Evolutionary conservation across 1,140 invertebrate genomes (phyloP), one percentile per base, ranked within the genome.

Genomic region (Drosophila grimshawi): DNA sequence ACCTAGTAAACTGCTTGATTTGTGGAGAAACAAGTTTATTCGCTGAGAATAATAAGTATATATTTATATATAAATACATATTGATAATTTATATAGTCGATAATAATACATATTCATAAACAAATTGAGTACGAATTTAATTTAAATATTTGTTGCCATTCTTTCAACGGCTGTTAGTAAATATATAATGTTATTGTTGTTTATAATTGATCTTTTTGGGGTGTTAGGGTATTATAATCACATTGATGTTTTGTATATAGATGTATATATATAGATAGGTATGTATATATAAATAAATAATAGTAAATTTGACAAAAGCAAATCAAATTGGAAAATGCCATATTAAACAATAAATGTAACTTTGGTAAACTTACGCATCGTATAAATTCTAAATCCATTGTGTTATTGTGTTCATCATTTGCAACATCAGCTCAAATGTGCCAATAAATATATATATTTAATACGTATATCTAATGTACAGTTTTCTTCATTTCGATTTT

Each of bases 311-410:
- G 74, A 79, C 45, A 45, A 57, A 19, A 67, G 78, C 61, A 70
- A 63, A 75, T 64, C 49, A 56, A 19, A 71, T 39, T 76, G 71
- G 64, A 72, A 81, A 81, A 79, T 78, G 79, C 70, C 59, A 81
- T 78, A 74, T 19, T 19, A 76, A 52, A 60, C 67, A 68, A 77
- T 71, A 79, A 72, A 74, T 88, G 83, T 88, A 88, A 89, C 83
- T 88, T 88, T 88, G 83, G 83, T 88, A 82, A 69, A 69, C 85
- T 88, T 88, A 89, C 77, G 72, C 85, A 80, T 69, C 79, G 76
- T 88, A 86, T 86, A 86, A 88, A 86, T 86, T 86, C 82, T 88
- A 86, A 67, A 74, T 78, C 27, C 27, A 69, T 70, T 63, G 53
- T 53, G 51, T 49, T 74, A 48, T 49, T 27, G 39, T 69, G 7